phyloP scores from a whole-genome alignment of 2,113 vertebrate species.

The Tonatia bakeri region DNA sequence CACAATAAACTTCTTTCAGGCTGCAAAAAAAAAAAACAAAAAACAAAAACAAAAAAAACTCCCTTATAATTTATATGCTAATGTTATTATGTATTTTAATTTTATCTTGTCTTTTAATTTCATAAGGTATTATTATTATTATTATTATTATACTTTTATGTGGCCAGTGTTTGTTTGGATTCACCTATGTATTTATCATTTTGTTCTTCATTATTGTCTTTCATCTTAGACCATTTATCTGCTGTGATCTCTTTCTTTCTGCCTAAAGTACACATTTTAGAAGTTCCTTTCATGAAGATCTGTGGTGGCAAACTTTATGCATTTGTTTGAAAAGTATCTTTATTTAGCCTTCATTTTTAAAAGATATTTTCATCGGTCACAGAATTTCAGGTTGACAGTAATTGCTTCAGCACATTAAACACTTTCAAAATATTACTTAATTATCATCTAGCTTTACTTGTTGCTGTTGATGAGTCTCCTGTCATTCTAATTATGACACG shows the following conservation, averaged over 20 bases:
- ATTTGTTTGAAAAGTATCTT: background rate
- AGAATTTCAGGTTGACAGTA: background rate
- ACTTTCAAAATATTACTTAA: background rate
- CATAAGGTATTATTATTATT: background rate
- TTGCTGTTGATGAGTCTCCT: background rate
- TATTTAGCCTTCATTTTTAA: background rate
- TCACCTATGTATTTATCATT: background rate
- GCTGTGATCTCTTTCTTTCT: background rate
- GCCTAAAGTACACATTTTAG: background rate
- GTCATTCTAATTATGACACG: background rate
- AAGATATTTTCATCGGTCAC: background rate
- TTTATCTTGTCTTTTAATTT: background rate
- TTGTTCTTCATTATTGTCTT: background rate
- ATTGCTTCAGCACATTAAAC: background rate
- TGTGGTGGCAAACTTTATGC: background rate
- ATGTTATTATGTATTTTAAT: background rate
- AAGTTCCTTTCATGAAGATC: background rate
- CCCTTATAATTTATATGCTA: background rate
- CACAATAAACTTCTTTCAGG: constrained; percentile 57
- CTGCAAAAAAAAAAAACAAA: no score
- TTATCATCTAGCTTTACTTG: background rate
- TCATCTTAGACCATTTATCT: background rate
- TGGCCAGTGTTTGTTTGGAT: background rate
- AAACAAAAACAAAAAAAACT: no score
- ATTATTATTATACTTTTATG: background rate